Evolutionary conservation across 2,888 invertebrate genomes (phyloP), one percentile per base, ranked within the genome.

Genomic region (Serrognathus titanus): DNA sequence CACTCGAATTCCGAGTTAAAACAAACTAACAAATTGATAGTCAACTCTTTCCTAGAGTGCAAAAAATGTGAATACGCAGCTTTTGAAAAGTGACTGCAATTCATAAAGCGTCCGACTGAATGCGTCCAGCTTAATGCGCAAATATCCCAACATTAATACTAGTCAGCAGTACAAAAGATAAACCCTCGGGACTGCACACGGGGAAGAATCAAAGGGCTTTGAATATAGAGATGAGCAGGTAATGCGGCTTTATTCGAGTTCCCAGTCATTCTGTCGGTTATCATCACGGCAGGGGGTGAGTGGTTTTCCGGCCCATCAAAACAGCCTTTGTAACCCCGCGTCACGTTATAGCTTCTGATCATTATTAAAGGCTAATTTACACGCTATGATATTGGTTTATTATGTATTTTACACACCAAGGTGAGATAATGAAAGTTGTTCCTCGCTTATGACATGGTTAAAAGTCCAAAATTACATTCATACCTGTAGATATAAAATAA

Each of bases 221-320:
- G 40, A 40, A 11, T 11, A 12, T 11, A 12, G 40, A 12, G 40
- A 40, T 12, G 40, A 12, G 40, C 12, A 11, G 12, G 40, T 40
- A 40, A 40, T 40, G 40, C 11, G 12, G 40, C 40, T 40, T 40
- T 40, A 40, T 40, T 40, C 40, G 40, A 40, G 11, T 40, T 40
- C 12, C 12, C 11, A 40, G 40, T 40, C 40, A 40, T 12, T 40
- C 12, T 12, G 40, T 12, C 40, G 40, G 11, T 40, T 40, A 40
- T 40, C 12, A 40, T 37, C 11, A 47, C 48, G 12, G 53, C 43
- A 48, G 31, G 39, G 39, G 48, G 35, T 41, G 40, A 53, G 48
- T 48, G 24, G 12, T 53, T 48, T 53, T 53, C 53, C 53, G 48
- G 53, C 47, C 39, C 38, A 53, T 53, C 48, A 53, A 36, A 47